These are phyloP conservation scores for Limnephilus auricula DNA, from an alignment of 2,888 invertebrate species.

Conservation along the genomic window DNA sequence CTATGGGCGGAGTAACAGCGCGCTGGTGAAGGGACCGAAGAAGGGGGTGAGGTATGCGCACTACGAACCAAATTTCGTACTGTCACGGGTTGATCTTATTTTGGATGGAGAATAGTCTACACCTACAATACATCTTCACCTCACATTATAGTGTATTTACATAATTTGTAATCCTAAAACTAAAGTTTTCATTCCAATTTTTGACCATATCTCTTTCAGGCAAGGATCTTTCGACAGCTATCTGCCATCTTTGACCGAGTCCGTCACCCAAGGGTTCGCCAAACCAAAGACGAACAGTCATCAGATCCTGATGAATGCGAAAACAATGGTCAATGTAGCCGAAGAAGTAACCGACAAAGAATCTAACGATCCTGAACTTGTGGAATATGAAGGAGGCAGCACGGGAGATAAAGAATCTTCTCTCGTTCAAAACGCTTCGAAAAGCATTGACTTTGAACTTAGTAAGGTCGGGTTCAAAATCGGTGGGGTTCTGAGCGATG, in stretches of 20 bases:
- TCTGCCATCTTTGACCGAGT: slow-evolving; percentile 76
- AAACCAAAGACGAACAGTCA: slow-evolving; percentile 26
- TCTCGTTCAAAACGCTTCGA: slow-evolving; percentile 10
- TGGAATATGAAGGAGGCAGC: slow-evolving; percentile 52
- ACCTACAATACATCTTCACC: not conserved
- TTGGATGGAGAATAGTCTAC: too few species aligned
- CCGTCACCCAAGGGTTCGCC: slow-evolving; percentile 43
- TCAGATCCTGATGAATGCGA: slow-evolving; percentile 22
- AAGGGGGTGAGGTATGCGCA: too few species aligned
- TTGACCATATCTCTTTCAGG: slow-evolving; percentile 69
- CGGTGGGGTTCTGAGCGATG: slow-evolving; percentile 61
- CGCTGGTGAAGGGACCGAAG: too few species aligned
- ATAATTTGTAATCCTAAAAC: not conserved
- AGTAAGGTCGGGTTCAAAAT: slow-evolving; percentile 57
- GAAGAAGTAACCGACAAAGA: slow-evolving; percentile 50
- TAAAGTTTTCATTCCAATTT: not conserved
- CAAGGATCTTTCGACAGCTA: slow-evolving; percentile 76
- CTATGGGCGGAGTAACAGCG: too few species aligned
- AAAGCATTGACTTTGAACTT: slow-evolving; percentile 45
- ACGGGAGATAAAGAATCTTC: slow-evolving; percentile 8
- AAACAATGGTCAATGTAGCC: slow-evolving; percentile 20
- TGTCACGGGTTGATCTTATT: too few species aligned
- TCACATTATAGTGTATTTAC: not conserved
- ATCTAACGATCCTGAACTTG: slow-evolving; percentile 61
- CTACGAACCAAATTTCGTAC: too few species aligned